Evolutionary conservation across 2,888 invertebrate species (phyloP).

Genomic region (Acleris holmiana): DNA sequence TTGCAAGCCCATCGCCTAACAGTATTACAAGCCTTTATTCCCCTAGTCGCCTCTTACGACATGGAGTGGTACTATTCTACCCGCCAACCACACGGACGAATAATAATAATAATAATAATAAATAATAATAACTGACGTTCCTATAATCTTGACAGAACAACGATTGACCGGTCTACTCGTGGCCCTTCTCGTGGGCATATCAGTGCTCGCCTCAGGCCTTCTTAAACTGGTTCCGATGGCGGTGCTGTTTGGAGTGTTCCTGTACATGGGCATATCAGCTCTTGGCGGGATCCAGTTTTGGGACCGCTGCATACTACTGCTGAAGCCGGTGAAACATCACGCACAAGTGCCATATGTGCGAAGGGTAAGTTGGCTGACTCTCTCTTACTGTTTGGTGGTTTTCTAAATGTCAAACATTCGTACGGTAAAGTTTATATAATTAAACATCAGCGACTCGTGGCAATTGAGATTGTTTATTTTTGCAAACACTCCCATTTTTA

Average conservation of each 20-base stretch:
- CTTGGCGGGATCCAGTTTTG: constrained; percentile 97
- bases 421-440: too few species aligned
- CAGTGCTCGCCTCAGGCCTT: constrained; percentile 92
- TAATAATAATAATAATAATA: too few species aligned
- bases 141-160: constrained; percentile 86
- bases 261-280: constrained; percentile 98
- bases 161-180: constrained; percentile 93
- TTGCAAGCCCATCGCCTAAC: too few species aligned
- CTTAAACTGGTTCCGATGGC: constrained; percentile 95
- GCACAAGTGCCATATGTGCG: constrained; percentile 95
- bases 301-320: constrained; percentile 93
- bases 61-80: too few species aligned
- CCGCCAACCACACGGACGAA: too few species aligned
- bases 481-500: too few species aligned
- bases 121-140: neutral
- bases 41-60: too few species aligned
- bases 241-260: constrained; percentile 98
- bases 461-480: too few species aligned
- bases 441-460: too few species aligned
- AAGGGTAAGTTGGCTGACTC: constrained; percentile 83
- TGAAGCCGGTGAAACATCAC: constrained; percentile 98
- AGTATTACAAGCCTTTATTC: too few species aligned
- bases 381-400: too few species aligned
- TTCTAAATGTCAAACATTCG: too few species aligned
- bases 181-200: constrained; percentile 91